Evolutionary conservation across 1,140 invertebrate genomes (phyloP).

Genomic region (Trichonephila inaurata): DNA sequence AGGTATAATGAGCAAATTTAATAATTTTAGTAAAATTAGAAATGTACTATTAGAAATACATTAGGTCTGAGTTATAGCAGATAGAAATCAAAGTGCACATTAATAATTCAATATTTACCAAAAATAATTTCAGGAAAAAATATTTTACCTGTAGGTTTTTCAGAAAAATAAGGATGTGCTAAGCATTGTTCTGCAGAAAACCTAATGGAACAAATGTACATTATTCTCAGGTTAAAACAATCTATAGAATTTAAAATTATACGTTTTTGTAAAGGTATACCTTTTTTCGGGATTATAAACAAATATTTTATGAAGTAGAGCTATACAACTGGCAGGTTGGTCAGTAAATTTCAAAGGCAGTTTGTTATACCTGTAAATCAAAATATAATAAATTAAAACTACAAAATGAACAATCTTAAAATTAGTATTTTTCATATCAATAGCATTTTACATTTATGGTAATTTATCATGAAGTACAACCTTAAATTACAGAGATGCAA

Average conservation of each 20-base stretch:
- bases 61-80: background rate
- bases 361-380: conserved; percentile 11
- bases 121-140: background rate
- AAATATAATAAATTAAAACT: background rate
- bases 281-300: conserved; percentile 31
- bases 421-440: background rate
- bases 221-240: background rate
- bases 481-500: background rate
- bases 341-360: background rate
- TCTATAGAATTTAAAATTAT: background rate
- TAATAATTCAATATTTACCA: background rate
- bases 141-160: background rate
- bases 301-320: conserved; percentile 26
- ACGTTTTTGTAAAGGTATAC: background rate
- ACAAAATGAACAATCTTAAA: background rate
- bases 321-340: background rate
- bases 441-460: background rate
- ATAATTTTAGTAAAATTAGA: background rate
- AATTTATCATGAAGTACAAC: background rate
- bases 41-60: background rate
- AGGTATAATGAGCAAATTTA: too few species aligned
- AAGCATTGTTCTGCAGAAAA: background rate
- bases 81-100: background rate
- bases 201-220: background rate
- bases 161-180: background rate